Conservation (phyloP, 1,140 invertebrate species). For the Neodiprion virginianus region DNA sequence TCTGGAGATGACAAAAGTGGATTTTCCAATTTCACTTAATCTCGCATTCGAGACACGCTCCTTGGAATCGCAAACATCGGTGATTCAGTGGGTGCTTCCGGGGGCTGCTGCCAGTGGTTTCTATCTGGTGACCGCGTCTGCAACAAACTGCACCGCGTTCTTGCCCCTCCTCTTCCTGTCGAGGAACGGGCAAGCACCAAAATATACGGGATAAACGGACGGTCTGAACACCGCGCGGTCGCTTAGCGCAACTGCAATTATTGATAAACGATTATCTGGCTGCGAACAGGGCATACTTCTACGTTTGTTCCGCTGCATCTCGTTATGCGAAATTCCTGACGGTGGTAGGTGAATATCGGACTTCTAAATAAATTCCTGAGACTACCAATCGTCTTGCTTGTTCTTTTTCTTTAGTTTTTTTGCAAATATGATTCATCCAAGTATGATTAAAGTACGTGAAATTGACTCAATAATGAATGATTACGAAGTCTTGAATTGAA, state of each 20-base stretch:
- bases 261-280: constrained; percentile 10
- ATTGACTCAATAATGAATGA: no score
- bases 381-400: no score
- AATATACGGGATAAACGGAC: background rate
- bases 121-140: background rate
- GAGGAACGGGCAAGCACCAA: background rate
- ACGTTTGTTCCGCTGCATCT: background rate
- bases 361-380: no score
- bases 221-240: background rate
- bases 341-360: no score
- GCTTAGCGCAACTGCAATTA: constrained; percentile 2
- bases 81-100: background rate
- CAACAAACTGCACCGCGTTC: background rate
- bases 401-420: no score
- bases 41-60: constrained; percentile 4
- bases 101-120: no score
- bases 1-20: background rate
- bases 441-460: no score
- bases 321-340: background rate
- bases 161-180: no score
- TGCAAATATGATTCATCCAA: no score
- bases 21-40: constrained; percentile 8
- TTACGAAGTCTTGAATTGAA: no score
- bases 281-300: constrained; percentile 4
- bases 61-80: background rate